Conservation (phyloP, 2,888 invertebrate genomes). For the Miltochrista miniata region DNA sequence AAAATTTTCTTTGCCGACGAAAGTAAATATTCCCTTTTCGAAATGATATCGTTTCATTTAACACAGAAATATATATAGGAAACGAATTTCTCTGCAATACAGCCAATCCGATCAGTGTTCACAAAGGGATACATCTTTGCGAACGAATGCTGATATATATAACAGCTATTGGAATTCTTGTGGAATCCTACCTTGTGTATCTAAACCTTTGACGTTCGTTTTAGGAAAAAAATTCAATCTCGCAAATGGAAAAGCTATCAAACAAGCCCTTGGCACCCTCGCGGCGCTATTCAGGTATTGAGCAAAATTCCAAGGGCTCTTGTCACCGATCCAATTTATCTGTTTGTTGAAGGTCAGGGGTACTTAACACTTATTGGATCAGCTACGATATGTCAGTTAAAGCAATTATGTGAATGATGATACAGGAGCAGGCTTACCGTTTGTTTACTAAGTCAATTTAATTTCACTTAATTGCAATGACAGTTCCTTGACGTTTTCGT, state of each 20-base stretch:
- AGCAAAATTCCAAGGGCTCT: not conserved
- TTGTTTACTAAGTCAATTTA: too few relatives aligned
- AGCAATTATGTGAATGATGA: not conserved
- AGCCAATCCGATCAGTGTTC: not conserved
- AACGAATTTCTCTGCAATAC: not conserved
- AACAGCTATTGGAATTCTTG: slow-evolving; percentile 1
- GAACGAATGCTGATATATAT: not conserved
- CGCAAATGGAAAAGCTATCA: slow-evolving; percentile 2
- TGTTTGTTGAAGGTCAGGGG: not conserved
- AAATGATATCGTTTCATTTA: not conserved
- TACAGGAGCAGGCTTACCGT: too few relatives aligned
- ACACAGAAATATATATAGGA: not conserved
- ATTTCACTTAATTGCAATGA: too few relatives aligned
- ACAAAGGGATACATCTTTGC: slow-evolving; percentile 1
- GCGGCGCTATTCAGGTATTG: not conserved
- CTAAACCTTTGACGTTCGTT: not conserved
- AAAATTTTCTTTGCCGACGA: not conserved
- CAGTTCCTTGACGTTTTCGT: too few relatives aligned
- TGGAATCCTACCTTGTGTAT: not conserved
- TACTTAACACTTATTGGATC: not conserved
- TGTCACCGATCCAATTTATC: not conserved
- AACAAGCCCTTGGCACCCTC: not conserved
- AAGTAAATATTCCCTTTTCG: not conserved
- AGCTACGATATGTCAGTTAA: not conserved
- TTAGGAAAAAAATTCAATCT: not conserved